Evolutionary conservation across 1,140 invertebrate genomes (phyloP), one percentile per base, ranked within the genome.

Genomic region (Andrena cerasifolii): DNA sequence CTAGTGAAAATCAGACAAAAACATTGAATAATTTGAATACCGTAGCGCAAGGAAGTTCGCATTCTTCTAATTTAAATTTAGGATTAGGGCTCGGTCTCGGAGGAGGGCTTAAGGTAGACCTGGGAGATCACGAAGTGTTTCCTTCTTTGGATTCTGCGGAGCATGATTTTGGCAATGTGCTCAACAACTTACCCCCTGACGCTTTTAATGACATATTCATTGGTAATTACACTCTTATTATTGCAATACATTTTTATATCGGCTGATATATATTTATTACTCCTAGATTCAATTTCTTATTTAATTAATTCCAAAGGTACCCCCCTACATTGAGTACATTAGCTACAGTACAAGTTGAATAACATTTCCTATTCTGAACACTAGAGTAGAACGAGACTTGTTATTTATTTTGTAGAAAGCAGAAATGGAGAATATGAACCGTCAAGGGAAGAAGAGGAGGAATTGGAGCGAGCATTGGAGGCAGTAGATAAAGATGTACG

Each of bases 171-270:
- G 97, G 96, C 65, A 97, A 96, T 87, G 97, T 98, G 43, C 94
- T 98, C 59, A 97, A 96, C 91, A 97, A 97, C 88, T 95, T 98
- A 87, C 97, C 97, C 70, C 96, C 97, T 82, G 97, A 98, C 93
- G 97, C 97, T 86, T 98, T 99, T 90, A 97, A 96, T 89, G 97
- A 98, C 89, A 94, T 98, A 72, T 98, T 98, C 91, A 95, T 94
- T 85, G 95, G 95, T 96, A 94, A 92, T 81, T 80, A 80, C 80
- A 88, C 88, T 90, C 86, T 70, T n/a, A 61, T 43, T 56, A 68
- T 28, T 62, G 24, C 59, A 51, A 31, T 18, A 36, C 4, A 47
- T 65, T 59, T 71, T 61, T 24, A 49, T 26, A 72, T 76, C 8
- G 40, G 56, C 67, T 51, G 36, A 33, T 68, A 40, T 63, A 26